These are phyloP conservation scores for Noctua janthina DNA, from an alignment of 2,888 invertebrate genomes.

Conservation along the genomic window DNA sequence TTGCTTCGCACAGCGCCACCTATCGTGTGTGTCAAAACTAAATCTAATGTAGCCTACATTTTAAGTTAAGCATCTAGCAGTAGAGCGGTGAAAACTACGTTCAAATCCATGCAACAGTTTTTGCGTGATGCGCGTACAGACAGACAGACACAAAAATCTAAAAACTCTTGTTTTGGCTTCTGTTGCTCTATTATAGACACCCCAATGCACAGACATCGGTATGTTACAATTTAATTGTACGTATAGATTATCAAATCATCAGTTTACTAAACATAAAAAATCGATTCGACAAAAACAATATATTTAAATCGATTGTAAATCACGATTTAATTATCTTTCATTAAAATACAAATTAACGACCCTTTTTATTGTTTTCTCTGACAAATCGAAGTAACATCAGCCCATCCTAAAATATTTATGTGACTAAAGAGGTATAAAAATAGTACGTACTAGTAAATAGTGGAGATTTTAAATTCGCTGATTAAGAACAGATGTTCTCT, in stretches of 20 bases:
- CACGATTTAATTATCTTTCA: background rate
- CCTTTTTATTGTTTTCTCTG: background rate
- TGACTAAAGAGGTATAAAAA: constrained; percentile 31
- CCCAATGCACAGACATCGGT: no score
- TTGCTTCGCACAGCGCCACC: no score
- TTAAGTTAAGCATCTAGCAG: no score
- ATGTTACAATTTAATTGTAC: no score
- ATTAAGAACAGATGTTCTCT: constrained; percentile 39
- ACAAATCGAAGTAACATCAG: constrained; percentile 2
- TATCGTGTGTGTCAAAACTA: no score
- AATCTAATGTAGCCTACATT: no score
- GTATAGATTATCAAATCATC: background rate
- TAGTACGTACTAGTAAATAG: constrained; percentile 27
- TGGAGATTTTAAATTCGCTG: constrained; percentile 23
- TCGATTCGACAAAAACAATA: background rate
- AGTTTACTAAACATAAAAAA: background rate
- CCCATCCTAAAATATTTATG: constrained; percentile 27
- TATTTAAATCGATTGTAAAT: background rate
- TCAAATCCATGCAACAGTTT: no score
- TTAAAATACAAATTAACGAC: background rate
- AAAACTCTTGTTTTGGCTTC: no score
- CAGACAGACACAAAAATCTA: no score
- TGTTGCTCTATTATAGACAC: no score
- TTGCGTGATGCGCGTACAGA: no score
- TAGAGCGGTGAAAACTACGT: no score